These are phyloP conservation scores for Sakesphorus luctuosus DNA, from an alignment of 2,113 vertebrate species.

Conservation along the genomic window DNA sequence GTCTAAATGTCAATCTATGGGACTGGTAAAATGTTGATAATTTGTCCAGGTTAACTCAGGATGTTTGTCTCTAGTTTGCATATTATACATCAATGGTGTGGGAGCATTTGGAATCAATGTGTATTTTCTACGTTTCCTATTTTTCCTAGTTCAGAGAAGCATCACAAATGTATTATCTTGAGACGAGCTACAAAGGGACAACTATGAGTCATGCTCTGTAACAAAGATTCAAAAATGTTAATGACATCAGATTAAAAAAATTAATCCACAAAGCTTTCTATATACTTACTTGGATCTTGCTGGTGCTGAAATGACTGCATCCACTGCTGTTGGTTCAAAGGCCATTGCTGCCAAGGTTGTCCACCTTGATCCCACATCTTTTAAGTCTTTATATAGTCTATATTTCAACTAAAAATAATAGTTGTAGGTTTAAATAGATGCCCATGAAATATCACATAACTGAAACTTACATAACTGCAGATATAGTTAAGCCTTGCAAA, in stretches of 20 bases:
- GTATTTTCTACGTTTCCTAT: not conserved
- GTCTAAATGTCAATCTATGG: not conserved
- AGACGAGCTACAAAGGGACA: not conserved
- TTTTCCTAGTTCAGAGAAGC: not conserved
- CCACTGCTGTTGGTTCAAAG: slow-evolving; percentile 98
- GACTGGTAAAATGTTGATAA: not conserved
- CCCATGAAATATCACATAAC: slow-evolving; percentile 58
- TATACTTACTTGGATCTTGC: slow-evolving; percentile 92
- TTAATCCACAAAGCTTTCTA: slow-evolving; percentile 41
- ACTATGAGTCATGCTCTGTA: not conserved
- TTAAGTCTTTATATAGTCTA: slow-evolving; percentile 74
- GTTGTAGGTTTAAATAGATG: slow-evolving; percentile 68
- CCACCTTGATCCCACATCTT: slow-evolving; percentile 99
- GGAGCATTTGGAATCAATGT: not conserved
- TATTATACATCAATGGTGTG: not conserved
- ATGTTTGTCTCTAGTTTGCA: not conserved
- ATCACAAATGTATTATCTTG: not conserved
- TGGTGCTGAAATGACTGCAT: slow-evolving; percentile 99
- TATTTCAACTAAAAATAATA: slow-evolving; percentile 74
- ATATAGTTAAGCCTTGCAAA: slow-evolving; percentile 61
- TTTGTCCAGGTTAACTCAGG: not conserved
- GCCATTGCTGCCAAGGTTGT: slow-evolving; percentile 99
- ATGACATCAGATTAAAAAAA: not conserved
- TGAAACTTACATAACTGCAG: slow-evolving; percentile 65
- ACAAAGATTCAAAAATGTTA: not conserved